Evolutionary conservation across 2,888 invertebrate genomes (phyloP).

Genomic region (Ichneumoninae sp.): DNA sequence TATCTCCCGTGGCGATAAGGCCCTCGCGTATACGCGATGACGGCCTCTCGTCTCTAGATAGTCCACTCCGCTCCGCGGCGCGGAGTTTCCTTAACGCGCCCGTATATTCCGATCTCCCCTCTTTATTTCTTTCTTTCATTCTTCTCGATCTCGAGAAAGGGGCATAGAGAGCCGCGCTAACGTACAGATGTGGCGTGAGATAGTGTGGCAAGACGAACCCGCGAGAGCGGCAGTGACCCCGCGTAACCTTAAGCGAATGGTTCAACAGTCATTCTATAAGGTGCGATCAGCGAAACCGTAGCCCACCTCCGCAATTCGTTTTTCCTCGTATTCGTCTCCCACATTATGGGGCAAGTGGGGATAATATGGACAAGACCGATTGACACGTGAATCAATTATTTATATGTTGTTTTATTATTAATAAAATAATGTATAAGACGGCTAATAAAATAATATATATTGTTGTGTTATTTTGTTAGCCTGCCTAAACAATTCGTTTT

Average conservation of each 20-base stretch:
- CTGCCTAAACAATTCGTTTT: no score
- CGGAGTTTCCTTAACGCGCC: slow-evolving; percentile 30
- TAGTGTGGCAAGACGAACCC: slow-evolving; percentile 46
- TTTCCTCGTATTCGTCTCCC: background rate
- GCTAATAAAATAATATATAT: no score
- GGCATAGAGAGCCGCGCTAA: slow-evolving; percentile 43
- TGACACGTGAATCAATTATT: background rate
- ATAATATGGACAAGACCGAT: background rate
- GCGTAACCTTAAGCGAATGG: slow-evolving; percentile 69
- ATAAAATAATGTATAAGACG: no score
- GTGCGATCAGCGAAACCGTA: slow-evolving; percentile 17
- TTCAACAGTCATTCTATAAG: slow-evolving; percentile 60
- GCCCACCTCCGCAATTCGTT: slow-evolving; percentile 9
- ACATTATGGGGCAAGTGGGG: background rate
- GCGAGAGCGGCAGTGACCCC: slow-evolving; percentile 69
- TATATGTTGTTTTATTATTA: no score
- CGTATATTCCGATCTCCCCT: slow-evolving; percentile 8
- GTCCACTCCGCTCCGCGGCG: slow-evolving; percentile 13
- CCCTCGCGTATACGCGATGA: slow-evolving; percentile 51
- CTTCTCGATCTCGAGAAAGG: slow-evolving; percentile 29
- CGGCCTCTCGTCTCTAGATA: slow-evolving; percentile 63
- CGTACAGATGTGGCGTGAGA: slow-evolving; percentile 69
- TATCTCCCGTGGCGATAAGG: slow-evolving; percentile 58
- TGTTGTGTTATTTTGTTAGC: no score
- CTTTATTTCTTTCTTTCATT: slow-evolving; percentile 31